Conservation (phyloP, 2,113 vertebrate genomes). For the Chaetodon trifascialis region DNA sequence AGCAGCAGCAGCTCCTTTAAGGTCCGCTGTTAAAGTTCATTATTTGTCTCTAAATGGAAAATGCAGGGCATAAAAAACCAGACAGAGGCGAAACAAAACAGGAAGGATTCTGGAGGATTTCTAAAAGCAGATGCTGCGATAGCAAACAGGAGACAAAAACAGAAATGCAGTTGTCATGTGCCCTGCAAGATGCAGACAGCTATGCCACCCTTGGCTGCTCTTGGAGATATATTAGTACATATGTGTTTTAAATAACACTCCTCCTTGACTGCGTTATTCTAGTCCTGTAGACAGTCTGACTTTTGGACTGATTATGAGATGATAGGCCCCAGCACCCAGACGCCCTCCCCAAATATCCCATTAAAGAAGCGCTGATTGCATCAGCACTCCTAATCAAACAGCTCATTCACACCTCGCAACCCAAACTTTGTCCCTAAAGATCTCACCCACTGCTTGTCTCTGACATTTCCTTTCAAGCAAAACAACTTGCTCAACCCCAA, state of each 20-base stretch:
- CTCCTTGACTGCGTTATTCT: slow-evolving; percentile 33
- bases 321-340: not conserved
- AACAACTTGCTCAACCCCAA: slow-evolving; percentile 60
- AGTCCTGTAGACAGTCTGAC: slow-evolving; percentile 2
- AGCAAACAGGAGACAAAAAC: slow-evolving; percentile 45
- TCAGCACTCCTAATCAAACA: slow-evolving; percentile 51
- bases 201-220: slow-evolving; percentile 2
- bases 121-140: slow-evolving; percentile 41
- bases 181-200: slow-evolving; percentile 29
- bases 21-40: slow-evolving; percentile 3
- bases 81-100: slow-evolving; percentile 45
- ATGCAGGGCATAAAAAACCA: slow-evolving; percentile 31
- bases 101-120: slow-evolving; percentile 45
- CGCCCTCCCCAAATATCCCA: not conserved
- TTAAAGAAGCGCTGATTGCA: slow-evolving; percentile 23
- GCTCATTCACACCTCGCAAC: slow-evolving; percentile 40
- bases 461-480: slow-evolving; percentile 40
- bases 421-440: slow-evolving; percentile 51
- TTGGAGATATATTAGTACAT: slow-evolving; percentile 44
- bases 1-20: slow-evolving; percentile 16
- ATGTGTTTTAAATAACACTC: slow-evolving; percentile 40
- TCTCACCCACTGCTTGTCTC: slow-evolving; percentile 7
- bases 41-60: slow-evolving; percentile 54
- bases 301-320: slow-evolving; percentile 1
- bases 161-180: slow-evolving; percentile 55